These are phyloP conservation scores for Eupithecia abbreviata DNA, from an alignment of 2,888 invertebrate genomes.

Conservation along the genomic window DNA sequence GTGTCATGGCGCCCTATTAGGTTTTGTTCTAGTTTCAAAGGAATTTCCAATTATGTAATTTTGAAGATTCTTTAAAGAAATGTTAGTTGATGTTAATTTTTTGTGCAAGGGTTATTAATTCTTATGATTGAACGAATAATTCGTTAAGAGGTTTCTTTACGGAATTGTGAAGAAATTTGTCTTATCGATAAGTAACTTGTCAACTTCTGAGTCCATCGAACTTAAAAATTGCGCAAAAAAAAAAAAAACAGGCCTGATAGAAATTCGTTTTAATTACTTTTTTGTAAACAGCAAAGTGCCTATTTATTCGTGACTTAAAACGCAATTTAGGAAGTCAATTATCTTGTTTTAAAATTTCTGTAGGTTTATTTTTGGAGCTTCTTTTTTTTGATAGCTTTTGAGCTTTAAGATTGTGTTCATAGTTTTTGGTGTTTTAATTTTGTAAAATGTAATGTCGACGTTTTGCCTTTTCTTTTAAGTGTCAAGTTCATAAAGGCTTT, in stretches of 20 bases:
- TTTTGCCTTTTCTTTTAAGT: neutral
- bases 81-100: neutral
- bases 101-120: neutral
- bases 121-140: neutral
- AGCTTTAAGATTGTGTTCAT: neutral
- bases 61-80: constrained; percentile 13
- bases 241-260: no score
- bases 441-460: neutral
- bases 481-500: neutral
- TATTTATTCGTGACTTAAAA: no score
- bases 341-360: no score
- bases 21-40: constrained; percentile 60
- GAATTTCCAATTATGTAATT: constrained; percentile 37
- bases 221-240: neutral
- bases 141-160: neutral
- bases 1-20: constrained; percentile 76
- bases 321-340: no score
- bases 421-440: neutral
- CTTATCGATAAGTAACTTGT: neutral
- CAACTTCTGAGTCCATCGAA: neutral
- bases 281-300: no score
- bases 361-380: no score
- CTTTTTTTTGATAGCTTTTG: no score
- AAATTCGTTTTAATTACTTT: no score
- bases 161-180: neutral